Percentiles rank a stretch among this genome's conserved stretches.
Conservation (phyloP, 2,888 invertebrate species). For the Leptopterna dolabrata region DNA sequence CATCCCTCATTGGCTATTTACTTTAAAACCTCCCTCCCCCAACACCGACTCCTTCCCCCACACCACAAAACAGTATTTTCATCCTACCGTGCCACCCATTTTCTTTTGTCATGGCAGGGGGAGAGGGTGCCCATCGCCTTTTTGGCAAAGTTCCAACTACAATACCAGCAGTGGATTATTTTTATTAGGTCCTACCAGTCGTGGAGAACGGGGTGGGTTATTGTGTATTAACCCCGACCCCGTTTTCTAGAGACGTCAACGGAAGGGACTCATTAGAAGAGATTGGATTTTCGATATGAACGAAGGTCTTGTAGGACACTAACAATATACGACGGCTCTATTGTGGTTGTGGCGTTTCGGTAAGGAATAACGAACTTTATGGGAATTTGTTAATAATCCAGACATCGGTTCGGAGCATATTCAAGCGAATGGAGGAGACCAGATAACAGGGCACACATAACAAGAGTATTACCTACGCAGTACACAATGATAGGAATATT, state of each 20-base stretch:
- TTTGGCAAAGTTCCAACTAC: constrained; percentile 9
- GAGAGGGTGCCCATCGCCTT: not conserved
- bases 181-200: constrained; percentile 4
- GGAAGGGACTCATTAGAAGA: not conserved
- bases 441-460: too few species aligned
- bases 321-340: not conserved
- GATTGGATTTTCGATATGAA: not conserved
- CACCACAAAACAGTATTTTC: not conserved
- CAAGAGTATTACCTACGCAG: too few species aligned
- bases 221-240: constrained; percentile 3
- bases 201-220: not conserved
- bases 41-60: not conserved
- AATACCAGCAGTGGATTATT: constrained; percentile 24
- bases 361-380: too few species aligned
- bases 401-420: not conserved
- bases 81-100: not conserved
- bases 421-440: not conserved
- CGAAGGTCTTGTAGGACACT: not conserved
- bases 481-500: too few species aligned
- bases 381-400: not conserved
- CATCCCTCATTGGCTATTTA: constrained; percentile 36
- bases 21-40: constrained; percentile 19
- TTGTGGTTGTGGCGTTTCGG: not conserved
- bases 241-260: not conserved
- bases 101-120: not conserved